These are phyloP conservation scores for Urocyon cinereoargenteus DNA, from an alignment of 2,797 vertebrate species.

Conservation along the genomic window DNA sequence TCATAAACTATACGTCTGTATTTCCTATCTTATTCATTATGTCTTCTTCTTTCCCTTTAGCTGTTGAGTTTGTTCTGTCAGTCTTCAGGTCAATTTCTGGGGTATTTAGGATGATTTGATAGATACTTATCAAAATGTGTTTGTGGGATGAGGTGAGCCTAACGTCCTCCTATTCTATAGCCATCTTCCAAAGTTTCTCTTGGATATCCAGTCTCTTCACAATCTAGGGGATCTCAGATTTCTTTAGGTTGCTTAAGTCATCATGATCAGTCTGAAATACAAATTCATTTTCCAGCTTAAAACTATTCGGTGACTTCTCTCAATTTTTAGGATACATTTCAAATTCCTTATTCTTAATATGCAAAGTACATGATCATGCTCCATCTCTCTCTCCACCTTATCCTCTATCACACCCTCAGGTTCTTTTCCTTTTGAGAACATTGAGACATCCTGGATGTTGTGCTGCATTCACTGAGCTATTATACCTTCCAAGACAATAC, in stretches of 20 bases:
- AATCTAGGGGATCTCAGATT: background rate
- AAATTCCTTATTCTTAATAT: background rate
- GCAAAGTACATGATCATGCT: background rate
- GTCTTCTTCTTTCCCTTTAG: background rate
- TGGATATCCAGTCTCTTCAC: background rate
- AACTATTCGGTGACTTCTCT: background rate
- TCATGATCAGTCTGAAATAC: background rate
- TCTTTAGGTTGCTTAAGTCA: background rate
- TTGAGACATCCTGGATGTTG: background rate
- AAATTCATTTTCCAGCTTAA: slow-evolving; percentile 32
- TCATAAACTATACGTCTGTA: background rate
- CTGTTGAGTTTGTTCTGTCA: background rate
- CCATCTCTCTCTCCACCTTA: background rate
- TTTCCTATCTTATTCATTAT: background rate
- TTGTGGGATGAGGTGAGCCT: background rate
- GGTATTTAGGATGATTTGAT: background rate
- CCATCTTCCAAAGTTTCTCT: background rate
- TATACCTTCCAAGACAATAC: background rate
- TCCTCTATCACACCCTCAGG: background rate
- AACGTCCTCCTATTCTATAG: background rate
- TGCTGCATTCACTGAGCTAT: background rate
- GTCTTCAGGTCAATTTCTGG: background rate
- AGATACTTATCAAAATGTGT: background rate
- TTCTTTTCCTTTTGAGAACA: background rate
- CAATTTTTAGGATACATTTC: background rate